These are phyloP conservation scores for Catharus ustulatus DNA, from an alignment of 2,797 vertebrate species.

Conservation along the genomic window DNA sequence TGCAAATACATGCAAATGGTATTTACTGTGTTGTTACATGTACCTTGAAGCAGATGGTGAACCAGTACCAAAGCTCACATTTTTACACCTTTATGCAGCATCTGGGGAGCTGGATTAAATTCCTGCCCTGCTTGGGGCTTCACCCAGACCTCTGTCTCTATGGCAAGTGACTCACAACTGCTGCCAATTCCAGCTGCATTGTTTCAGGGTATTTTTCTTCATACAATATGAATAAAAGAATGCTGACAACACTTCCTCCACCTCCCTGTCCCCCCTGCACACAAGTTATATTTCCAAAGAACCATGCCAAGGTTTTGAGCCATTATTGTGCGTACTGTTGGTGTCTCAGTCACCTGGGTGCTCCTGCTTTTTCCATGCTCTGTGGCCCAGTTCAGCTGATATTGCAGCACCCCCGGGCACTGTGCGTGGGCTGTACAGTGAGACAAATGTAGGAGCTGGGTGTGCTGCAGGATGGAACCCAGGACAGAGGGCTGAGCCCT, in stretches of 20 bases:
- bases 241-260: neutral
- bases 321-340: neutral
- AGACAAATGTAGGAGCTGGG: neutral
- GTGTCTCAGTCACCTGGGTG: neutral
- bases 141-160: neutral
- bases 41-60: constrained; percentile 21
- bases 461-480: neutral
- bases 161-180: neutral
- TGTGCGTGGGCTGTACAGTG: fast-evolving
- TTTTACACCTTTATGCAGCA: constrained; percentile 25
- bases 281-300: neutral
- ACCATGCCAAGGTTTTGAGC: neutral
- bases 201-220: constrained; percentile 27
- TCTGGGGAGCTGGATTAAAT: constrained; percentile 9
- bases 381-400: neutral
- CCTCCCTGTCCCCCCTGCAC: neutral
- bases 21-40: constrained; percentile 35
- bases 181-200: neutral
- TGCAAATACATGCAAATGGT: neutral
- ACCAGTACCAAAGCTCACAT: neutral
- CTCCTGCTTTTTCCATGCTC: neutral
- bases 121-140: neutral
- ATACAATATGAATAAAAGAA: neutral
- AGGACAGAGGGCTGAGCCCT: neutral
- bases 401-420: fast-evolving